phyloP scores from a whole-genome alignment of 2,888 invertebrate genomes.

The Drosophila nigricruria region DNA sequence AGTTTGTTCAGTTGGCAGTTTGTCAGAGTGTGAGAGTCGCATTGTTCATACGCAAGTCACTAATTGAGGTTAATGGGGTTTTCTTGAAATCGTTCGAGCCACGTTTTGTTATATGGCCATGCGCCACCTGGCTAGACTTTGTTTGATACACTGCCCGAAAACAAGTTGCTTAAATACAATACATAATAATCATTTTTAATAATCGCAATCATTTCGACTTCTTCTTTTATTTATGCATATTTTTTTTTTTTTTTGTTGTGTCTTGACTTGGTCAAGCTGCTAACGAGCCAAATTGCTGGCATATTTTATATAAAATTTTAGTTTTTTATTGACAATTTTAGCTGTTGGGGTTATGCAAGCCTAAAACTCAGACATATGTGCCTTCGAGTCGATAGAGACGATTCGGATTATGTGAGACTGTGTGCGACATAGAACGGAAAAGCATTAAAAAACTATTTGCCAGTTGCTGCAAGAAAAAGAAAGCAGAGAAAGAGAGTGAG shows the following conservation, averaged over 20 bases:
- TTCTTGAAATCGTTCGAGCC: constrained; percentile 73
- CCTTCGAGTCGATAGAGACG: no score
- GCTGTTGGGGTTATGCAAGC: no score
- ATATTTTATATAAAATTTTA: no score
- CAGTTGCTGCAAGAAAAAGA: constrained; percentile 24
- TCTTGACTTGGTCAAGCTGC: neutral
- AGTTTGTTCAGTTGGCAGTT: constrained; percentile 60
- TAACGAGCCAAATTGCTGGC: neutral
- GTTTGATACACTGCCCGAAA: constrained; percentile 40
- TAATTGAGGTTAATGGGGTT: constrained; percentile 82
- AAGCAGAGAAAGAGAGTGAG: neutral
- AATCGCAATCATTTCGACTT: constrained; percentile 18
- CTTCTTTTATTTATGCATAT: constrained; percentile 18
- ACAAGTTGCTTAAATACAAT: constrained; percentile 2
- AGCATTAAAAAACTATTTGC: constrained; percentile 76
- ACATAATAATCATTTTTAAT: constrained; percentile 29
- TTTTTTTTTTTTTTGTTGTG: neutral
- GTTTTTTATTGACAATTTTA: no score
- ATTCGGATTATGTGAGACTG: constrained; percentile 43
- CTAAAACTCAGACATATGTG: no score
- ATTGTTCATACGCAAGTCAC: constrained; percentile 75
- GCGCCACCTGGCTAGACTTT: constrained; percentile 55
- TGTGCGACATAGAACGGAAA: constrained; percentile 32
- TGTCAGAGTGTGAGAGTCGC: constrained; percentile 44
- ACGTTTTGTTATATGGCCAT: constrained; percentile 57